Evolutionary conservation across 2,113 vertebrate species (phyloP).

Genomic region (Kobus ellipsiprymnus): DNA sequence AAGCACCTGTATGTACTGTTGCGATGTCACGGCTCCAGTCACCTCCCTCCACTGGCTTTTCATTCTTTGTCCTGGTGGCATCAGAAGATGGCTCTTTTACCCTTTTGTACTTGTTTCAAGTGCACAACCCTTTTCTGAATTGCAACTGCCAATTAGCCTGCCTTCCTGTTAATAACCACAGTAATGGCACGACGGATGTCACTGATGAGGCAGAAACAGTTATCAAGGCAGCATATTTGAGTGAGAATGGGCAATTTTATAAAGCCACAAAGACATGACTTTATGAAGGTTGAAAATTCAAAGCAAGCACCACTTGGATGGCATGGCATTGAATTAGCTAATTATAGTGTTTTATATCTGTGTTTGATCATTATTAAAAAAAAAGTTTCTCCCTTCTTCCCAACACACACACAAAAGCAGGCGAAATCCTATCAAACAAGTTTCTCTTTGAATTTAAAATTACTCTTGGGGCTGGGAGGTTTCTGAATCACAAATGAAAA

Average conservation of each 20-base stretch:
- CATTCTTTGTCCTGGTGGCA: not conserved
- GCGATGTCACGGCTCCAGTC: too few relatives aligned
- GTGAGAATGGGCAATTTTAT: not conserved
- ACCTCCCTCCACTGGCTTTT: not conserved
- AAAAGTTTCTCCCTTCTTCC: not conserved
- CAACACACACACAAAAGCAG: not conserved
- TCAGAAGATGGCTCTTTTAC: not conserved
- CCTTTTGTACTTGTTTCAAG: not conserved
- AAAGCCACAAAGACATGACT: not conserved
- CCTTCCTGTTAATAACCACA: not conserved
- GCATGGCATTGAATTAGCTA: not conserved
- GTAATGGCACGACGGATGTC: fast-evolving
- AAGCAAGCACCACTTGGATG: not conserved
- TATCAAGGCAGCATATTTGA: not conserved
- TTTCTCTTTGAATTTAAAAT: slow-evolving; percentile 63
- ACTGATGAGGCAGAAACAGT: not conserved
- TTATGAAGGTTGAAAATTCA: not conserved
- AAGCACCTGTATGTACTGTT: fast-evolving
- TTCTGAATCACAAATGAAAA: slow-evolving; percentile 53
- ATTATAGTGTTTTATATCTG: slow-evolving; percentile 27
- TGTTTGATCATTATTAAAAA: slow-evolving; percentile 26
- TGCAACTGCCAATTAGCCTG: not conserved
- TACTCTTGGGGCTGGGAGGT: slow-evolving; percentile 34
- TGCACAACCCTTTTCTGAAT: not conserved
- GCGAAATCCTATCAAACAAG: slow-evolving; percentile 29